phyloP scores from a whole-genome alignment of 2,113 vertebrate genomes.

The Gnathonemus longibarbis region DNA sequence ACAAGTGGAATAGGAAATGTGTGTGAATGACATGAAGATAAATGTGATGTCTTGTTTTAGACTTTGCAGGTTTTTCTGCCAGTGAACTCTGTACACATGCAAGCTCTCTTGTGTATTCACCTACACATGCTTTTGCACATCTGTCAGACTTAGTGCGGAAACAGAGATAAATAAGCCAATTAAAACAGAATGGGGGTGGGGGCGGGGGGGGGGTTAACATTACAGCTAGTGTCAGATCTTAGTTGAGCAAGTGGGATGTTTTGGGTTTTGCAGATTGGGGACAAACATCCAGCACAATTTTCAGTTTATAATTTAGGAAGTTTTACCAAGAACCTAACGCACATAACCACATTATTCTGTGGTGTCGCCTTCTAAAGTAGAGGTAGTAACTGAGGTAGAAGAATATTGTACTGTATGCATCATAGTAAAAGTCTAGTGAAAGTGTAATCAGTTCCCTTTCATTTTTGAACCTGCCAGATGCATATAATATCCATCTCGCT shows the following conservation, averaged over 20 bases:
- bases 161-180: conserved; percentile 27
- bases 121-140: conserved; percentile 27
- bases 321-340: not conserved
- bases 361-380: not conserved
- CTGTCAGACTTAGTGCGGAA: conserved; percentile 32
- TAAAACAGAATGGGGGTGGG: conserved; percentile 17
- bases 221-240: not conserved
- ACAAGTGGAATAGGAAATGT: conserved; percentile 1
- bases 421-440: no score
- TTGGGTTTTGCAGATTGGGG: not conserved
- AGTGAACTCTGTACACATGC: conserved; percentile 26
- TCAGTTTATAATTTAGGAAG: not conserved
- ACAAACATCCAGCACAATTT: not conserved
- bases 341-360: not conserved
- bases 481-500: not conserved
- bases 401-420: not conserved
- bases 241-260: not conserved
- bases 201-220: conserved; percentile 19
- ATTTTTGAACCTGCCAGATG: not conserved
- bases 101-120: conserved; percentile 31
- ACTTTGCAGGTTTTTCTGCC: conserved; percentile 13
- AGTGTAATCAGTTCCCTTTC: not conserved
- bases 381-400: not conserved
- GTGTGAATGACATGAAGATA: conserved; percentile 34
- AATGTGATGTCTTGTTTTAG: conserved; percentile 33